These are phyloP conservation scores for Parotia lawesii DNA, from an alignment of 2,113 vertebrate species.

Conservation along the genomic window DNA sequence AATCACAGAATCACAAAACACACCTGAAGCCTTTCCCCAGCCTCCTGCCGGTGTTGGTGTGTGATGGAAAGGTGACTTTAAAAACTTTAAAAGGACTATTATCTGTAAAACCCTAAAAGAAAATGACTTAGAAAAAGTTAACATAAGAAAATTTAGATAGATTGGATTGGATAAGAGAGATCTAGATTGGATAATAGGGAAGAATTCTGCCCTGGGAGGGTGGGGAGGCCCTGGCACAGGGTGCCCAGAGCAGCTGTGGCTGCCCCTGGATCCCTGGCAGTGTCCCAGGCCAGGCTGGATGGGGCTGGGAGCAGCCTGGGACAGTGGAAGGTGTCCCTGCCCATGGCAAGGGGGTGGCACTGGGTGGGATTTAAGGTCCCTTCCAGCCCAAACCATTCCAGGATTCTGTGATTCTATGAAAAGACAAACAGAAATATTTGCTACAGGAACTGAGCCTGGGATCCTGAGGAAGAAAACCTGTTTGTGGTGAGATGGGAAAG, in stretches of 20 bases:
- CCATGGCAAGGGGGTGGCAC: accelerated
- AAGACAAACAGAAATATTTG: neutral
- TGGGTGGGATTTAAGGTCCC: accelerated
- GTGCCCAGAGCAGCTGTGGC: neutral
- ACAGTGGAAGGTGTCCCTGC: neutral
- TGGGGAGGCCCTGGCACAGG: neutral
- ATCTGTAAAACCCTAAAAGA: neutral
- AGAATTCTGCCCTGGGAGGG: neutral
- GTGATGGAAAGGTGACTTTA: neutral
- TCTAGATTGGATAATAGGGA: neutral
- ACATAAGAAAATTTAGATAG: neutral
- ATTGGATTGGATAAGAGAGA: neutral
- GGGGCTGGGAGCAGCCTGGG: neutral
- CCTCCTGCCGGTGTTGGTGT: neutral
- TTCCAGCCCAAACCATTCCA: neutral
- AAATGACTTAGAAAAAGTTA: neutral
- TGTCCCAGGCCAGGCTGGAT: neutral
- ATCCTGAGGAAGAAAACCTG: neutral
- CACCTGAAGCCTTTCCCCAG: neutral
- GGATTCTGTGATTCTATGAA: neutral
- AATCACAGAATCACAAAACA: neutral
- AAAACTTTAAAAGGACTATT: neutral
- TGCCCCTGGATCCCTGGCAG: neutral
- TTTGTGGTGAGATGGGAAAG: neutral
- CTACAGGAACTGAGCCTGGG: neutral